phyloP scores from a whole-genome alignment of 2,888 invertebrate species.

The Drosophila borealis region DNA sequence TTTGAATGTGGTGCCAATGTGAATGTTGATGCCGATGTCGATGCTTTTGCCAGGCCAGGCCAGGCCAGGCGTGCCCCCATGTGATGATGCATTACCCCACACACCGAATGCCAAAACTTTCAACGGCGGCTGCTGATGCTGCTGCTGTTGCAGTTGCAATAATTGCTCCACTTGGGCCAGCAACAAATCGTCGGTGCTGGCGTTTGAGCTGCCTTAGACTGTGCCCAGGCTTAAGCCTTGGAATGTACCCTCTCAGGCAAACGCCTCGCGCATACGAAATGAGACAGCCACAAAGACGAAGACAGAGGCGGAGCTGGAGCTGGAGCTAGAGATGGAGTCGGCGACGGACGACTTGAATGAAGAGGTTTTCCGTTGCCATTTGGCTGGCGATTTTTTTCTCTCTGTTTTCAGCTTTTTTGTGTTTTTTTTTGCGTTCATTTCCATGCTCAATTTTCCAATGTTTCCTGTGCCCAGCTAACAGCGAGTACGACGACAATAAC shows the following conservation, averaged over 20 bases:
- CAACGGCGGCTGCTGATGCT: conserved; percentile 34
- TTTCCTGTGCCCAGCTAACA: conserved; percentile 74
- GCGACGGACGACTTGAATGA: conserved; percentile 71
- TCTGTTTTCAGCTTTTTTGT: conserved; percentile 29
- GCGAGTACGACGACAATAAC: conserved; percentile 44
- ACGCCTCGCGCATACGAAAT: conserved; percentile 76
- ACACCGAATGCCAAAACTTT: conserved; percentile 45
- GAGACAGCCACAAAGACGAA: conserved; percentile 64
- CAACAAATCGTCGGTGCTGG: conserved; percentile 61
- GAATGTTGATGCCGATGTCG: conserved; percentile 39
- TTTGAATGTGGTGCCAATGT: conserved; percentile 71
- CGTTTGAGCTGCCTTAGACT: conserved; percentile 31
- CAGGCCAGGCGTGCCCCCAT: conserved; percentile 49
- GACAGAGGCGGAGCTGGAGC: conserved; percentile 13
- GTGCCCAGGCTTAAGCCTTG: conserved; percentile 41
- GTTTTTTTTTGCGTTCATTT: conserved; percentile 67
- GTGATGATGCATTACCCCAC: conserved; percentile 60
- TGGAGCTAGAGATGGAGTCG: conserved; percentile 12
- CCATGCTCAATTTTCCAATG: conserved; percentile 80
- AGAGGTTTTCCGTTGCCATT: conserved; percentile 78
- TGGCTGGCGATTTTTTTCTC: conserved; percentile 57
- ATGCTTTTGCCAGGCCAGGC: conserved; percentile 11
- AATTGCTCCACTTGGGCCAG: conserved; percentile 78
- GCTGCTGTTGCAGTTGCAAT: conserved; percentile 61
- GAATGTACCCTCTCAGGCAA: conserved; percentile 51